Base-by-base conservation (phyloP, 2,113 vertebrate genomes). In the Nycticorax nycticorax region DNA sequence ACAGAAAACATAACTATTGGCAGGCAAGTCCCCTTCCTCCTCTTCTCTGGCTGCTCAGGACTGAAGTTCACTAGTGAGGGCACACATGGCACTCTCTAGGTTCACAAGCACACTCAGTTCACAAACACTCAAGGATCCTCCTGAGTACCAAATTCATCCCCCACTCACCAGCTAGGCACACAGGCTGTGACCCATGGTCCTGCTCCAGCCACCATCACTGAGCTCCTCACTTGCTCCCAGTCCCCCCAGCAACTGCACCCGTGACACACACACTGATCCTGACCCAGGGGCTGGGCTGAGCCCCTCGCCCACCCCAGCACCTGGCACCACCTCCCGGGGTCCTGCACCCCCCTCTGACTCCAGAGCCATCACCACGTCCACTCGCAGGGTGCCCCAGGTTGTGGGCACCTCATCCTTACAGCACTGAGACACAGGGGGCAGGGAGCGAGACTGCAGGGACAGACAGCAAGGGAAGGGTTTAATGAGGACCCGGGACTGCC, bases 331-430 rank as follows among this genome's bases (percentile, higher is more conserved):
- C 0, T 0, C 26, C 48, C 1, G 1, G 28, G 15, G 8, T 64
- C 30, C 15, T 41, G 48, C 20, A 50, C 22, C 12, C 12, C 12
- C 2, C 23, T 37, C 41, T 13, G 37, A 22, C 56, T 16, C n/a
- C 43, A 17, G n/a, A 14, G 47, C 39, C 3, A 5, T 10, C 41
- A 43, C 52, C 35, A 35, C 8, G 3, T 41, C 48, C 43, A 8
- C 52, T 57, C 2, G 1, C 21, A 20, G 33, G 60, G 12, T 57
- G 35, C 28, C 28, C 23, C 15, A 0, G 0, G 20, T 6, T 47
- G n/a, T 30, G 62, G 35, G 27, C 35, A 78, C 56, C 35, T 57
- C 0, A 0, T 72, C 50, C 57, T 57, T 27, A 43, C 22, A 43
- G 35, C 26, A 23, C 30, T 57, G 62, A 45, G 12, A 30, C 20